Base-by-base conservation (phyloP, 2,113 vertebrate species). In the Eptesicus fuscus region DNA sequence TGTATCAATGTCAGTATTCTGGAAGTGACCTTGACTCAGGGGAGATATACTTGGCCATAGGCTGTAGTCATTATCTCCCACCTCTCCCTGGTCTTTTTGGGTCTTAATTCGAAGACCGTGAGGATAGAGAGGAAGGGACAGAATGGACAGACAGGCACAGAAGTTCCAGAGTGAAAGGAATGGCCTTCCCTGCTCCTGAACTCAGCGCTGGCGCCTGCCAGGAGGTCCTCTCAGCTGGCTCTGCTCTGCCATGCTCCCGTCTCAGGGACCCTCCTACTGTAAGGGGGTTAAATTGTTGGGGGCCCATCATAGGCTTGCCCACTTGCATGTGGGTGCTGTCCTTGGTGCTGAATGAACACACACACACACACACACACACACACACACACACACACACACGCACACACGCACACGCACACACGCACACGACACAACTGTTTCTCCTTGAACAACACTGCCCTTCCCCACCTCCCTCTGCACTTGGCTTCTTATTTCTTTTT, bases 331-430 rank as follows among this genome's bases (percentile, higher is more conserved):
- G n/a, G 47, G 25, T 1, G 83, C 95, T 97, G 96, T 95, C 97
- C 87, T 74, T 93, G 79, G 97, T 96, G 77, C 96, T 97, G 96
- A 93, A 77, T 2, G 35, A 2, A 2, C 32, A 2, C 22, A 47
- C 9, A 7, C 47, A 7, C 28, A 7, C 63, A 4, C 2, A 3
- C 18, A 14, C 5, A 6, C 63, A 9, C 65, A 32, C 18, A n/a
- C 51, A 49, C 32, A 17, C 47, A 7, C 28, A 7, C 63, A 4
- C 2, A 3, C 18, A 14, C 5, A 6, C 63, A 9, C 65, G n/a
- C n/a, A n/a, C n/a, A 2, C 32, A 2, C 22, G 37, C 9, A 7
- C 47, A 7, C 28, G 9, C 63, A 4, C 2, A 3, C 18, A 14
- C 5, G 14, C 63, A 9, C 65, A 32, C 18, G 42, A n/a, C 51